These are phyloP conservation scores for Campoletis raptor DNA, from an alignment of 2,888 invertebrate species.

Conservation along the genomic window DNA sequence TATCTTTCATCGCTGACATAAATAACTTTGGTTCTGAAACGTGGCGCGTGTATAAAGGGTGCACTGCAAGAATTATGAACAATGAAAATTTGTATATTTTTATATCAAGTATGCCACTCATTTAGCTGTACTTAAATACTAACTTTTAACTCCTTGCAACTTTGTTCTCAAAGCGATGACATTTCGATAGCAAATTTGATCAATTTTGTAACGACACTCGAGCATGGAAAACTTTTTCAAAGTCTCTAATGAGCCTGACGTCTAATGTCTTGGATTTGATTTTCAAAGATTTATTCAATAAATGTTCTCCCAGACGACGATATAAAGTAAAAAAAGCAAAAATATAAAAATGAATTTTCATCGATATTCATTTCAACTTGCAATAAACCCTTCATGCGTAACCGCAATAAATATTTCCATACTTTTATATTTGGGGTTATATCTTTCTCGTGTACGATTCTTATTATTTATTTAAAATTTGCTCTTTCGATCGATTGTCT, in stretches of 20 bases:
- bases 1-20: background rate
- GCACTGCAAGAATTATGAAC: slow-evolving; percentile 1
- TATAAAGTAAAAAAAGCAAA: background rate
- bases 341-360: background rate
- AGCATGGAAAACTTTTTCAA: too few relatives aligned
- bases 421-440: background rate
- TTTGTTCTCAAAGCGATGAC: background rate
- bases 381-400: background rate
- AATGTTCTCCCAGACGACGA: too few relatives aligned
- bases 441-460: background rate
- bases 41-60: background rate
- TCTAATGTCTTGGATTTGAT: too few relatives aligned
- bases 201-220: too few relatives aligned
- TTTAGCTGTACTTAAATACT: background rate
- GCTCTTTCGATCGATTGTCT: slow-evolving; percentile 74
- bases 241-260: too few relatives aligned
- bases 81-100: background rate
- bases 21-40: background rate
- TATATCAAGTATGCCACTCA: background rate
- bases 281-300: too few relatives aligned
- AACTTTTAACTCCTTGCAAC: background rate
- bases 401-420: background rate
- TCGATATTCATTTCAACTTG: background rate
- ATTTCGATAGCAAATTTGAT: background rate
- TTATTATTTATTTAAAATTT: background rate